Base-by-base conservation (phyloP, 2,113 vertebrate species). In the Mohoua ochrocephala region DNA sequence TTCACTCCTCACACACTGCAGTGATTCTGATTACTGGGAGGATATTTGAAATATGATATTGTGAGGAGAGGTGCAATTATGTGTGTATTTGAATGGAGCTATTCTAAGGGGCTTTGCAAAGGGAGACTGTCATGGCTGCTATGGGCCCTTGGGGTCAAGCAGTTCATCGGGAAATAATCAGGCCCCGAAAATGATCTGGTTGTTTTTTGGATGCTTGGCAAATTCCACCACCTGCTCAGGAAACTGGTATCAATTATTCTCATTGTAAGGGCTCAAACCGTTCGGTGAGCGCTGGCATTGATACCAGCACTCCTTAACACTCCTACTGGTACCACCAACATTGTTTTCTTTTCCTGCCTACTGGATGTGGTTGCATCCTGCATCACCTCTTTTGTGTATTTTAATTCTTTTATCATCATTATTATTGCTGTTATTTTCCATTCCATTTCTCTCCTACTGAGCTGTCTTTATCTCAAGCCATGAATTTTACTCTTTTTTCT, bases 61-160 rank as follows among this genome's bases (percentile, higher is more conserved):
- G 84, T 81, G 81, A 96, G 76, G 93, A 97, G 94, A 96, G 88
- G 76, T 91, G 61, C 71, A 91, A 97, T 97, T 97, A 97, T 65
- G 81, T 42, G 81, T 84, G 76, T 64, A 78, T 92, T 91, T 97
- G 94, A 97, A 97, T 93, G 54, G 87, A 80, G 41, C 93, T 85
- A 67, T 96, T 97, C 93, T 94, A 82, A 92, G 82, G 93, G 39
- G 75, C 83, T 87, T 67, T 75, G 87, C 84, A 92, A 84, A 87
- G 54, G n/a, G 85, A 95, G 86, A 92, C 27, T 90, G 82, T 90
- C 81, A 37, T 69, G 89, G 54, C 59, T 92, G 59, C 91, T 87
- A 19, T 10, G 93, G 49, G 94, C 47, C 78, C 54, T 64, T 33
- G 41, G 49, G 92, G 93, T 97, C 92, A 93, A 92, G 78, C 22